Evolutionary conservation across 1,140 invertebrate genomes (phyloP), one percentile per base, ranked within the genome.

Genomic region (Ceratosolen solmsi): DNA sequence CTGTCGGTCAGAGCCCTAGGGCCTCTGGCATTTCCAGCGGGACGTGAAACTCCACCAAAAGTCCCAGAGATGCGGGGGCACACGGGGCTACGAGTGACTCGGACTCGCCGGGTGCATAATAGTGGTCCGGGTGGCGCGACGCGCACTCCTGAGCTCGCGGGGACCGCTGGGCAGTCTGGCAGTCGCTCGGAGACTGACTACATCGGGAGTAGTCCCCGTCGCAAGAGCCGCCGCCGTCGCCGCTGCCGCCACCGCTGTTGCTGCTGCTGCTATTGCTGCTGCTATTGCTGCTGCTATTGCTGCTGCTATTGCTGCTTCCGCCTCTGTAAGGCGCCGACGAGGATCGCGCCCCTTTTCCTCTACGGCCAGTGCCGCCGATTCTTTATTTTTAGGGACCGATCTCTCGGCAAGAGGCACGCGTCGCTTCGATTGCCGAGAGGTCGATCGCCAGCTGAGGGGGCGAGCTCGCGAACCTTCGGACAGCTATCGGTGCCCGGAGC

Each of bases 181-280:
- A 79, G 77, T 79, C 77, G 65, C 46, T 79, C 27, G 54, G 33
- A 79, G 77, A 79, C 77, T 79, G 77, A 79, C 63, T 78, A 49
- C 38, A 41, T 51, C 77, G 65, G 38, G 56, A 41, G 77, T 41
- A 71, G 78, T 80, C 70, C 78, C 68, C 78, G 70, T 30, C 41
- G 36, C 54, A n/a, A 41, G 68, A 63, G 56, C 68, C 70, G 15
- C 33, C 51, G 68, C 54, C 51, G 27, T 36, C 27, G 76, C 56
- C 54, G 70, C 56, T 60, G 54, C 30, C n/a, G 72, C 73, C 36
- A 11, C 54, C 36, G 56, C 27, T 22, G 41, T 46, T 46, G 41
- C 41, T n/a, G 70, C 20, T 72, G 41, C 33, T 41, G n/a, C 25
- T 22, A 49, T 54, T 30, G 17, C 54, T 30, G 56, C 27, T 22